Evolutionary conservation across 2,888 invertebrate species (phyloP).

Genomic region (Rotaria sp.): DNA sequence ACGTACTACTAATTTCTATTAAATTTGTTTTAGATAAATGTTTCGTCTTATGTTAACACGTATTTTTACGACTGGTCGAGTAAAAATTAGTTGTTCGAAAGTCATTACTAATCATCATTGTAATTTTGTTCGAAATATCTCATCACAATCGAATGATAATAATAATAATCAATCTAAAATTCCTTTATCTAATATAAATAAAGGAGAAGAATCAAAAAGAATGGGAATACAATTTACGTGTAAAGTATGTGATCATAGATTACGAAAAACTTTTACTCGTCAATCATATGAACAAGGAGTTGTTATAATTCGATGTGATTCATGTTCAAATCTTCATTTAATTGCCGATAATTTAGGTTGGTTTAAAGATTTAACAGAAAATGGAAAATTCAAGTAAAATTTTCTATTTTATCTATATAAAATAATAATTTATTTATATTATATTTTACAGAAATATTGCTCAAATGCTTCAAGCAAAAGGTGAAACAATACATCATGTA

Average conservation of each 20-base stretch:
- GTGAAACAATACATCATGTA: slow-evolving; percentile 33
- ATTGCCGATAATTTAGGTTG: slow-evolving; percentile 92
- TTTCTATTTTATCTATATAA: neutral
- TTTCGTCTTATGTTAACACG: neutral
- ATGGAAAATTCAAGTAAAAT: slow-evolving; percentile 40
- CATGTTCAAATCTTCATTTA: slow-evolving; percentile 79
- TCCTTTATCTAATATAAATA: neutral
- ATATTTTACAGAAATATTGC: slow-evolving; percentile 38
- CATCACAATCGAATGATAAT: neutral
- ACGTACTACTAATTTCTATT: no score
- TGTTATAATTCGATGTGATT: slow-evolving; percentile 79
- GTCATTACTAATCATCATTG: neutral
- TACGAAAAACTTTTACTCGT: slow-evolving; percentile 74
- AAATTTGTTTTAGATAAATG: neutral
- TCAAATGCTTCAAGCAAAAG: slow-evolving; percentile 39
- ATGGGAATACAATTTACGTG: slow-evolving; percentile 66
- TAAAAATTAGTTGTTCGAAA: neutral
- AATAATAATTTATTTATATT: neutral
- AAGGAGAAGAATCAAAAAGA: neutral
- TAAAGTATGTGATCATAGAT: slow-evolving; percentile 73
- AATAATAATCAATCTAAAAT: neutral
- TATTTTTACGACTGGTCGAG: neutral
- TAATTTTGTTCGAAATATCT: neutral
- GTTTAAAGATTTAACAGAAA: slow-evolving; percentile 69
- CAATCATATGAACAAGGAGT: slow-evolving; percentile 77